phyloP scores from a whole-genome alignment of 2,113 vertebrate genomes.

The Dasypus novemcinctus region DNA sequence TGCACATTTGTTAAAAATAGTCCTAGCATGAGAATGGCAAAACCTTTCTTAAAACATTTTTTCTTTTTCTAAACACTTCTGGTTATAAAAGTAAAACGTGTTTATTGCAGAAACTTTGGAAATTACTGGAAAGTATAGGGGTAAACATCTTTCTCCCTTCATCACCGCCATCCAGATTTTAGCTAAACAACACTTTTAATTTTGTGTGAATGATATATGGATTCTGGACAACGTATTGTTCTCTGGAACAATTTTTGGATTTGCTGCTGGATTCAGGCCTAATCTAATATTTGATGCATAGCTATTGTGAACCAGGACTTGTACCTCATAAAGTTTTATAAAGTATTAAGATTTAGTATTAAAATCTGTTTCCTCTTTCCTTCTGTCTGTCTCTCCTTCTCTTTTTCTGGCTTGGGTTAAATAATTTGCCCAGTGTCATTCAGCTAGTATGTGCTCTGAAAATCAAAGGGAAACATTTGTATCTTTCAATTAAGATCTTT shows the following conservation, averaged over 20 bases:
- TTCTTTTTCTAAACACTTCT: slow-evolving; percentile 18
- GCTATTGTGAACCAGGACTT: not conserved
- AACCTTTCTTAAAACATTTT: slow-evolving; percentile 33
- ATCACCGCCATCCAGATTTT: not conserved
- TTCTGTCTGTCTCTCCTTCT: not conserved
- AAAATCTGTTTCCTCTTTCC: not conserved
- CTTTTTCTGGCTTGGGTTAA: not conserved
- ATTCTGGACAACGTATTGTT: not conserved
- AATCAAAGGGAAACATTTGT: not conserved
- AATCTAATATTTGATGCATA: not conserved
- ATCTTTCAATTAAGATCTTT: not conserved
- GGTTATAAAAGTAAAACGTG: not conserved
- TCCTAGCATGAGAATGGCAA: not conserved
- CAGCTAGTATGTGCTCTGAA: not conserved
- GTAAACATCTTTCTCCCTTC: not conserved
- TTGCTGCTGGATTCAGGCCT: not conserved
- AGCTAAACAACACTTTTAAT: not conserved
- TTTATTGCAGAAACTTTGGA: too few relatives aligned
- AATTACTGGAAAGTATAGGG: not conserved
- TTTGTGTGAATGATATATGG: not conserved
- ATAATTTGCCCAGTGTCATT: not conserved
- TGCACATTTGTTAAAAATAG: slow-evolving; percentile 38
- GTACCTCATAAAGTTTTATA: not conserved
- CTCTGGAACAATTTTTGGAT: not conserved
- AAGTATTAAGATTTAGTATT: not conserved